A percentile compares a stretch with the other conserved stretches of the same genome.
Conservation (phyloP, 2,888 invertebrate genomes). For the Hydrotaea diabolus region DNA sequence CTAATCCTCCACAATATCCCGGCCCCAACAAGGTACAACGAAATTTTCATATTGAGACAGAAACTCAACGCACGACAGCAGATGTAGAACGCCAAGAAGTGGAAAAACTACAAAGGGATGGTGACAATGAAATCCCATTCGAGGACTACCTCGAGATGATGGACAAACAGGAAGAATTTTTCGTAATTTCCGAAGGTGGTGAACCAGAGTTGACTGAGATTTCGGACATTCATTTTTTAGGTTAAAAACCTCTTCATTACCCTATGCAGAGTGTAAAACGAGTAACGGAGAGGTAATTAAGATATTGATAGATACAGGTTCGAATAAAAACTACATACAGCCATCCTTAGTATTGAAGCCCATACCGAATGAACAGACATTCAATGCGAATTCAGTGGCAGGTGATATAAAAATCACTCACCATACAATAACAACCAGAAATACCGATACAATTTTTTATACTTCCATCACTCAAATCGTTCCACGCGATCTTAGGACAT, state of each 20-base stretch:
- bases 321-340: slow-evolving; percentile 41
- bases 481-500: slow-evolving; percentile 43
- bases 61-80: too few relatives aligned
- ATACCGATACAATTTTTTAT: slow-evolving; percentile 40
- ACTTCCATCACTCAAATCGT: slow-evolving; percentile 41
- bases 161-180: neutral
- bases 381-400: slow-evolving; percentile 38
- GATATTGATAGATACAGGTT: slow-evolving; percentile 43
- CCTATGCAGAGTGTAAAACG: slow-evolving; percentile 10
- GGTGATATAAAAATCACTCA: slow-evolving; percentile 42
- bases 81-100: too few relatives aligned
- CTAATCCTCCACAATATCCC: neutral
- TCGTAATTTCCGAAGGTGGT: neutral
- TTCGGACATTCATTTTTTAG: too few relatives aligned
- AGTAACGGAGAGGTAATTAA: slow-evolving; percentile 29
- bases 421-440: slow-evolving; percentile 18
- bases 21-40: slow-evolving; percentile 30
- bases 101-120: too few relatives aligned
- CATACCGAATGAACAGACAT: slow-evolving; percentile 26
- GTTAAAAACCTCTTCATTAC: slow-evolving; percentile 33
- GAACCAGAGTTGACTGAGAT: too few relatives aligned
- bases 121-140: too few relatives aligned
- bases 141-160: too few relatives aligned
- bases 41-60: too few relatives aligned
- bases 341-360: slow-evolving; percentile 23